These are phyloP conservation scores for Cactoblastis cactorum DNA, from an alignment of 2,888 invertebrate genomes.

Conservation along the genomic window DNA sequence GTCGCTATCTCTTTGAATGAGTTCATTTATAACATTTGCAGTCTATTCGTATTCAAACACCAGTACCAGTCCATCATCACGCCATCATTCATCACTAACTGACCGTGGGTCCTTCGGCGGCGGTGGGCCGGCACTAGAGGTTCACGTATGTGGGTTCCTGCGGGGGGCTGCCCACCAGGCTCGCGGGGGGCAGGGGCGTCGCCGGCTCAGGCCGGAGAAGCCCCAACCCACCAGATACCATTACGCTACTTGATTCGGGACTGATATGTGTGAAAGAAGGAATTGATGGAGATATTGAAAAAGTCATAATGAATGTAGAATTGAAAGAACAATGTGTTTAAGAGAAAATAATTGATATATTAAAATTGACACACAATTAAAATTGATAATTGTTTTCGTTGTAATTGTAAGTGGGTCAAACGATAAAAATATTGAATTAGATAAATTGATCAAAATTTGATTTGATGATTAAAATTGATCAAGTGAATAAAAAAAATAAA, in stretches of 20 bases:
- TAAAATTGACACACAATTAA: too few relatives aligned
- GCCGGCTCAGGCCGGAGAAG: constrained; percentile 77
- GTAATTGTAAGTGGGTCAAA: too few relatives aligned
- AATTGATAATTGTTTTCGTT: too few relatives aligned
- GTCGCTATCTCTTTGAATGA: too few relatives aligned
- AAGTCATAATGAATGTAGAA: background rate
- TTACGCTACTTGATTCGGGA: constrained; percentile 80
- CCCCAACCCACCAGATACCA: constrained; percentile 71
- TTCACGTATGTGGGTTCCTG: constrained; percentile 96
- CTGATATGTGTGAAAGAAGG: constrained; percentile 34
- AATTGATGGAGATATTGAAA: constrained; percentile 12
- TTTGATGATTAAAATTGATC: too few relatives aligned
- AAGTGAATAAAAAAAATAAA: too few relatives aligned
- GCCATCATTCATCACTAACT: constrained; percentile 40
- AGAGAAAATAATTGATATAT: too few relatives aligned
- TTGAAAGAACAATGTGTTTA: background rate
- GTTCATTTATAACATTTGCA: too few relatives aligned
- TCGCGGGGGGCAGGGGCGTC: constrained; percentile 64
- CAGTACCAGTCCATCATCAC: constrained; percentile 20
- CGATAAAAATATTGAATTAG: background rate
- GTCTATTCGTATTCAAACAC: constrained; percentile 2
- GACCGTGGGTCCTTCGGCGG: constrained; percentile 66
- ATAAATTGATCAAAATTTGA: too few relatives aligned
- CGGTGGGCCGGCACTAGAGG: constrained; percentile 85
- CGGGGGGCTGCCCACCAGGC: constrained; percentile 80